These are phyloP conservation scores for Tenodera sinensis DNA, from an alignment of 2,888 invertebrate genomes.

Conservation along the genomic window DNA sequence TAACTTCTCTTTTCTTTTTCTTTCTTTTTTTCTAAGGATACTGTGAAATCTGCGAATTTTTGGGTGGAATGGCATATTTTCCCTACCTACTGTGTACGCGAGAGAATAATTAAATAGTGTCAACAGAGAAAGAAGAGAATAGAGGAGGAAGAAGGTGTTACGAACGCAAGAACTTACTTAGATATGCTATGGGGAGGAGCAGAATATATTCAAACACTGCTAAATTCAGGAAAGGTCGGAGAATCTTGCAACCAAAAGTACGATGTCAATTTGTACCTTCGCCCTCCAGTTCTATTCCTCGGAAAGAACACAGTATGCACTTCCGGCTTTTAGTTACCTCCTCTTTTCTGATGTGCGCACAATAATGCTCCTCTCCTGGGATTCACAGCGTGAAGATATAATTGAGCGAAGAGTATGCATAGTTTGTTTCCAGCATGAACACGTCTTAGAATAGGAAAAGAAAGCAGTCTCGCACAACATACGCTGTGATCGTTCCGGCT, in stretches of 20 bases:
- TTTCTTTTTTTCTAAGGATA: no score
- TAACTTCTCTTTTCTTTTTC: no score
- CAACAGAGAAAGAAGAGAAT: no score
- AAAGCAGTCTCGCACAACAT: background rate
- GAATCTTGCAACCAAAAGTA: background rate
- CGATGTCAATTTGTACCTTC: background rate
- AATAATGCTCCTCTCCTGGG: background rate
- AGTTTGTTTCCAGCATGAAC: background rate
- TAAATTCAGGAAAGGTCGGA: no score
- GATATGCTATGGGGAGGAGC: no score
- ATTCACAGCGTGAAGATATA: background rate
- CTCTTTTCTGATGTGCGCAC: background rate
- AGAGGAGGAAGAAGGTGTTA: no score
- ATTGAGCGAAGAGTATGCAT: background rate
- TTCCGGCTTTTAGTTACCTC: background rate
- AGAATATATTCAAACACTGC: no score
- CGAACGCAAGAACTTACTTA: no score
- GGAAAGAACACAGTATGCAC: background rate
- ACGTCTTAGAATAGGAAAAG: background rate
- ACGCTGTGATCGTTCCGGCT: background rate
- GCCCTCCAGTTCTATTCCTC: background rate
- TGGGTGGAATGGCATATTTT: no score
- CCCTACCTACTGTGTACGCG: no score
- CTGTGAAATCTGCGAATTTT: no score
- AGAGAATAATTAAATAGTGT: no score